Evolutionary conservation across 2,113 vertebrate genomes (phyloP), one percentile per base, ranked within the genome.

Genomic region (Meriones unguiculatus): DNA sequence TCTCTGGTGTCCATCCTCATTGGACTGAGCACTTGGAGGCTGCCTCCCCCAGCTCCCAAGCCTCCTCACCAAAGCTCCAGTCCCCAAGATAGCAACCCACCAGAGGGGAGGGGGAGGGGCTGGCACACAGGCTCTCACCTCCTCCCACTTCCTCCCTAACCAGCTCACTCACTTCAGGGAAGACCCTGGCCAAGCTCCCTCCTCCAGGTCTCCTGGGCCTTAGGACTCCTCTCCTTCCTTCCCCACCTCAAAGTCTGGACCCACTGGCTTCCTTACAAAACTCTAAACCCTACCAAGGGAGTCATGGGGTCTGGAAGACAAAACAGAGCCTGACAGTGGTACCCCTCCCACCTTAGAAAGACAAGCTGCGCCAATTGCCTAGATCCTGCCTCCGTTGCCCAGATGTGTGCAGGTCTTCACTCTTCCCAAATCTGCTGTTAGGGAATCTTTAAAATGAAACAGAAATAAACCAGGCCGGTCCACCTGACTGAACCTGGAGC

Each of bases 401-500:
- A 20, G 7, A n/a, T 54, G 46, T 52, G 46, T 46, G 46, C 5
- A 4, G 15, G 6, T 82, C 64, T 67, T 81, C 75, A 35, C 25
- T 89, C 88, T n/a, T 72, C 84, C 57, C 46, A 94, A 64, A 52
- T 78, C 85, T 73, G 52, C 78, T 89, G 77, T 82, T 77, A n/a
- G 73, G 64, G 5, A 65, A 30, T 94, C 82, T 77, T 50, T 57
- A 91, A 89, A 97, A 96, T 89, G 77, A 69, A 97, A 96, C 73
- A 94, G 92, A 97, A 97, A 94, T n/a, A 93, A 96, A 96, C 93
- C 38, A 7, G 92, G 59, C 50, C 57, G 35, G 46, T 46, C 77
- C 57, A 90, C 76, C 86, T 95, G 69, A 88, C 94, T 78, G 62
- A 59, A 86, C 87, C 46, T 52, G 89, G 91, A 59, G 11, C 64